Conservation (phyloP, 2,888 invertebrate genomes). For the Clivina fossor region DNA sequence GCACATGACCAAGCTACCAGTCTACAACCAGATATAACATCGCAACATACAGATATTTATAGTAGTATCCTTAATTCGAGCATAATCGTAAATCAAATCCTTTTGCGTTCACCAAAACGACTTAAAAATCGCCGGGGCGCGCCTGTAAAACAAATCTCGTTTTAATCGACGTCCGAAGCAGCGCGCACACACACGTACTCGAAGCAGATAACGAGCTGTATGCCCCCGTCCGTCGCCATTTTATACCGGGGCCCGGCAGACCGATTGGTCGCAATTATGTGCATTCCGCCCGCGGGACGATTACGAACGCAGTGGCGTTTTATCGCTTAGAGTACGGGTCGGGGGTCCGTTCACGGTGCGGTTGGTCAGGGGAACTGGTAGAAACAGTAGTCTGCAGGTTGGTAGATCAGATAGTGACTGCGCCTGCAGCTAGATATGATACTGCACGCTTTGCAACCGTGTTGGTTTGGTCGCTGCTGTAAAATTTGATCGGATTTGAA, state of each 20-base stretch:
- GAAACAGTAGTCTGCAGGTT: too few species aligned
- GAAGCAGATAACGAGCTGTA: conserved; percentile 21
- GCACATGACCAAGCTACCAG: too few species aligned
- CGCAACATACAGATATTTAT: background rate
- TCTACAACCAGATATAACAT: background rate
- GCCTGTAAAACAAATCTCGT: conserved; percentile 17
- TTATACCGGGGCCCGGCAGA: background rate
- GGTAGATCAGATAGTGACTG: background rate
- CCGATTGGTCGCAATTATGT: background rate
- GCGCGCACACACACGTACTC: background rate
- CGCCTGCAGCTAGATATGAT: background rate
- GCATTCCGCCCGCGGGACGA: background rate
- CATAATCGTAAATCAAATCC: background rate
- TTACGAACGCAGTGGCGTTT: conserved; percentile 1
- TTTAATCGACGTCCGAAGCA: conserved; percentile 12
- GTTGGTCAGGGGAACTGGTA: too few species aligned
- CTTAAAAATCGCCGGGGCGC: background rate
- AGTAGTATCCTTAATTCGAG: background rate
- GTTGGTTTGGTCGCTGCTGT: background rate
- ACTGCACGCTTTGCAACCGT: background rate
- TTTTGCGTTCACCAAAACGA: background rate
- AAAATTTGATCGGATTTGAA: too few species aligned
- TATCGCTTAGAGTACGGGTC: background rate
- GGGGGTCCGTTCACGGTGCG: background rate
- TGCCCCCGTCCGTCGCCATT: too few species aligned